phyloP scores from a whole-genome alignment of 2,888 invertebrate species.

The Anarsia innoxiella region DNA sequence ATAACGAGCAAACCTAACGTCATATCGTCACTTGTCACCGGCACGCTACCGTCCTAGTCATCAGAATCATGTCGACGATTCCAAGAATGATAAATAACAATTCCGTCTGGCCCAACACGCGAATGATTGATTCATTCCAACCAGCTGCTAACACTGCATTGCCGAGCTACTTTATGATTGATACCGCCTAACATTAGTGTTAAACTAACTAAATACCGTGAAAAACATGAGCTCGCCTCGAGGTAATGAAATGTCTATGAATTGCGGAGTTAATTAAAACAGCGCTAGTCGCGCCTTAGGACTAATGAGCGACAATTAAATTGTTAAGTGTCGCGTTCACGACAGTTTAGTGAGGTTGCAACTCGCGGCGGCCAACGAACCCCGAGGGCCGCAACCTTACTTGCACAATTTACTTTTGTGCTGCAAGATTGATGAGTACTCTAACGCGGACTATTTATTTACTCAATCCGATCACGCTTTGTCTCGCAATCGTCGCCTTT shows the following conservation, averaged over 20 bases:
- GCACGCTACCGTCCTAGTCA: slow-evolving; percentile 35
- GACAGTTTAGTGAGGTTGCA: slow-evolving; percentile 64
- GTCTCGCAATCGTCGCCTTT: slow-evolving; percentile 62
- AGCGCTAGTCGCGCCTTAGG: slow-evolving; percentile 51
- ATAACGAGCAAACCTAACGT: too few relatives aligned
- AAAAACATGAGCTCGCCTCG: slow-evolving; percentile 24
- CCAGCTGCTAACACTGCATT: slow-evolving; percentile 39
- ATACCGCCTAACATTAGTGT: slow-evolving; percentile 44
- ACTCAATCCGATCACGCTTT: slow-evolving; percentile 68
- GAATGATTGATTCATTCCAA: slow-evolving; percentile 59
- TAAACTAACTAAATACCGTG: slow-evolving; percentile 25
- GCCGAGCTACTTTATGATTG: slow-evolving; percentile 42
- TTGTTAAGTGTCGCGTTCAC: slow-evolving; percentile 62
- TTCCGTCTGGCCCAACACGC: slow-evolving; percentile 41
- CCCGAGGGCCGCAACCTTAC: slow-evolving; percentile 49
- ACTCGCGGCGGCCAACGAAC: slow-evolving; percentile 64
- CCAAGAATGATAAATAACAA: slow-evolving; percentile 53
- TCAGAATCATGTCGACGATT: slow-evolving; percentile 41
- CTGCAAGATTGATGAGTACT: slow-evolving; percentile 66
- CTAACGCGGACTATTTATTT: slow-evolving; percentile 64
- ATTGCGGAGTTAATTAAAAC: slow-evolving; percentile 56
- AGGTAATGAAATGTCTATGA: slow-evolving; percentile 56
- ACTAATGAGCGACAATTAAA: slow-evolving; percentile 70
- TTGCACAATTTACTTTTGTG: slow-evolving; percentile 62
- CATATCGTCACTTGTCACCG: slow-evolving; percentile 43